Evolutionary conservation across 2,797 vertebrate species (phyloP), one percentile per base, ranked within the genome.

Genomic region (Hydrocynus forskahlii): DNA sequence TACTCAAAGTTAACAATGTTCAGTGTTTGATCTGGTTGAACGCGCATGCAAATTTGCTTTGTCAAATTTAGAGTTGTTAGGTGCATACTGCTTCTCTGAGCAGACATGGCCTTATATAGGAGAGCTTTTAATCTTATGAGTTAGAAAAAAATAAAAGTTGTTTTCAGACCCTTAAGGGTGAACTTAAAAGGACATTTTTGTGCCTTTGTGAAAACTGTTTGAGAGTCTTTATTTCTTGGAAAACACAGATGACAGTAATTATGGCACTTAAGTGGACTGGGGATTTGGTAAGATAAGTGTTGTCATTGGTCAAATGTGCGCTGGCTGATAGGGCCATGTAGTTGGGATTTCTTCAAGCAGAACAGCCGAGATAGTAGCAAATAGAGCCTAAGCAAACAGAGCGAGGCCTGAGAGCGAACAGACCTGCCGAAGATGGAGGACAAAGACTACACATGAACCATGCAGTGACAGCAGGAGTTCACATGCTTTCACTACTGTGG

Each of bases 181-280:
- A 73, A 72, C 63, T 63, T 19, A 54, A 73, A 80, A 71, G 48
- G 2, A 54, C 8, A 29, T 55, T 60, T 59, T 66, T 83, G 73
- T 85, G 84, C 68, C 78, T 64, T 80, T 66, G 14, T 55, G 75
- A 76, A 75, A 76, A 66, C 79, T 52, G 57, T 74, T 78, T 73
- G 55, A 81, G 35, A 80, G 74, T 77, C 69, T 72, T 72, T 71
- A 9, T 81, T 75, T 54, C 60, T 52, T n/a, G 62, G 66, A 80
- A 72, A 62, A 72, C 90, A 92, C 89, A 93, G 87, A 91, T 94
- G 91, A 94, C 91, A 86, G 86, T 89, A 91, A 94, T 95, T 93
- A 91, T 85, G 71, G 89, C 88, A 89, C 88, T 95, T 93, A 90
- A 88, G 82, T 92, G 87, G 78, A 75, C 89, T 90, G 89, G 85